Conservation (phyloP, 2,888 invertebrate species). For the Trichopoda pennipes region DNA sequence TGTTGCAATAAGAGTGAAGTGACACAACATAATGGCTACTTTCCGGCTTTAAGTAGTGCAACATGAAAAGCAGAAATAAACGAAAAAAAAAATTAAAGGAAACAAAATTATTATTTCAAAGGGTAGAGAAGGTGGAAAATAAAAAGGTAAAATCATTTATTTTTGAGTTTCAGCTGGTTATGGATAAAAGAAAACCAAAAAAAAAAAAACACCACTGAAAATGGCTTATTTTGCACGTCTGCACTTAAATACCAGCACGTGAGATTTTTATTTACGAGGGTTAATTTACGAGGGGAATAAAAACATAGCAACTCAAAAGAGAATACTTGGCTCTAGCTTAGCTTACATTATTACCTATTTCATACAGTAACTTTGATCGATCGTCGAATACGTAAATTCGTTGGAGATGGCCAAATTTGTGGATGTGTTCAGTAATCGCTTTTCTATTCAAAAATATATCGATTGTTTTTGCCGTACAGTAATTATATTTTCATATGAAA, state of each 20-base stretch:
- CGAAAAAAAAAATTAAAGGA: slow-evolving; percentile 7
- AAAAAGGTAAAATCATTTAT: slow-evolving; percentile 55
- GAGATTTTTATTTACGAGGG: slow-evolving; percentile 68
- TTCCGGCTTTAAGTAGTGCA: slow-evolving; percentile 64
- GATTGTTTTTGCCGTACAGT: no score
- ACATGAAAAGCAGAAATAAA: slow-evolving; percentile 28
- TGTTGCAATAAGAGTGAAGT: slow-evolving; percentile 66
- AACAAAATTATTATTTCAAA: slow-evolving; percentile 27
- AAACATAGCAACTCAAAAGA: no score
- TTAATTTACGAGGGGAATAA: no score
- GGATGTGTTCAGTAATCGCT: no score
- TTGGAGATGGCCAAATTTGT: no score
- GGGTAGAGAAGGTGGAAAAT: background rate
- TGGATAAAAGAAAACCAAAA: background rate
- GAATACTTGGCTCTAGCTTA: no score
- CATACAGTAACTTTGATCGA: no score
- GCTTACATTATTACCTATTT: no score
- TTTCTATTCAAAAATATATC: no score
- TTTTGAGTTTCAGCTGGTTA: background rate
- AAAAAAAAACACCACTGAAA: slow-evolving; percentile 22
- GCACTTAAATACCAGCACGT: slow-evolving; percentile 80
- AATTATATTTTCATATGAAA: no score
- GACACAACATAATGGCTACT: slow-evolving; percentile 70
- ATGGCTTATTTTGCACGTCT: slow-evolving; percentile 78
- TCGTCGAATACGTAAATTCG: no score